A percentile compares a stretch with the other conserved stretches of the same genome.
Evolutionary conservation across 2,113 vertebrate genomes (phyloP).

Genomic region (Spheniscus mendiculus): DNA sequence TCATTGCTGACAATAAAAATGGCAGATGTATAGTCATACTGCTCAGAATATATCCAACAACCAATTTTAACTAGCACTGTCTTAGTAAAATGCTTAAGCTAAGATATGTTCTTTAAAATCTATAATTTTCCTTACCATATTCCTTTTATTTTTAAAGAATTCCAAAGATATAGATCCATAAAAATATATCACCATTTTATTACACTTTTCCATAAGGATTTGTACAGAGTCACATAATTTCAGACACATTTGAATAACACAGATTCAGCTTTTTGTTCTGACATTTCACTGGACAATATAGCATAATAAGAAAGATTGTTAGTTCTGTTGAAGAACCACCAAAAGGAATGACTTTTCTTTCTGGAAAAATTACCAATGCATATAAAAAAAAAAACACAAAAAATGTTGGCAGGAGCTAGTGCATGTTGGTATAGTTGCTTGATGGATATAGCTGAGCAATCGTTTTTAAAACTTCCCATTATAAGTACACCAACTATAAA

Average conservation of each 20-base stretch:
- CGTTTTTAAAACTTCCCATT: neutral
- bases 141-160: constrained; percentile 6
- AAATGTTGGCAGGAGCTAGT: neutral
- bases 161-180: neutral
- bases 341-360: neutral
- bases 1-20: constrained; percentile 5
- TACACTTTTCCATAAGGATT: neutral
- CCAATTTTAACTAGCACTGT: neutral
- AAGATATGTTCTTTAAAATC: neutral
- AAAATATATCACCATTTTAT: neutral
- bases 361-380: neutral
- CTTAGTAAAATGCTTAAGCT: constrained; percentile 12
- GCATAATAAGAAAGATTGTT: neutral
- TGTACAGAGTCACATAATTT: neutral
- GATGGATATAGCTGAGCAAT: neutral
- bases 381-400: neutral
- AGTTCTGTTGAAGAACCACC: neutral
- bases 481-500: neutral
- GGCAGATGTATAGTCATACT: neutral
- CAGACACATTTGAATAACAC: neutral
- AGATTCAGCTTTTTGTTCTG: neutral
- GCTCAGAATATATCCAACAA: neutral
- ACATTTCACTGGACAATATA: neutral
- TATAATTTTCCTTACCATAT: neutral
- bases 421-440: neutral